Evolutionary conservation across 2,797 vertebrate genomes (phyloP), one percentile per base, ranked within the genome.

Genomic region (Urocyon cinereoargenteus): DNA sequence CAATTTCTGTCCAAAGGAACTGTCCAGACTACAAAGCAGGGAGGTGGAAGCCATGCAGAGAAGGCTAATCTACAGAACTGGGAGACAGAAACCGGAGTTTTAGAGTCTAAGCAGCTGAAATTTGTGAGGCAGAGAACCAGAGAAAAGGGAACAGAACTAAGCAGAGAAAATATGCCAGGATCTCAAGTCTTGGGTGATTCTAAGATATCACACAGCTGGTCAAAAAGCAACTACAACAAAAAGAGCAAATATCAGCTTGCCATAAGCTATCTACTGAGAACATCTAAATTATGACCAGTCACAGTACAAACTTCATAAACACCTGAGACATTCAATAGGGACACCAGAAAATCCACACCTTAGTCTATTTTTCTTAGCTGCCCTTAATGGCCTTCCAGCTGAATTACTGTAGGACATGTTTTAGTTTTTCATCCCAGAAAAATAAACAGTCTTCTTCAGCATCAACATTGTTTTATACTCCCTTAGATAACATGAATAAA

Each of bases 401-500:
- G 73, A 68, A 86, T 40, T 59, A 49, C 5, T 57, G 16, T 21
- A 83, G 26, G 8, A 10, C 9, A 18, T 26, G 2, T 82, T 66
- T 90, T 86, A 66, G n/a, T n/a, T 64, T 72, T 75, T 81, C 40
- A 5, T 82, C 7, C 31, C 21, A 66, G 36, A 91, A 7, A 66
- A 93, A 36, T 45, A 73, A 79, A 12, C 45, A 70, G 6, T 31
- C 14, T 85, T 90, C 19, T 90, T 85, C 51, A 92, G 28, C 61
- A 85, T 55, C 15, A 49, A 61, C 78, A n/a, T 4, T 22, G 45
- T 70, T 55, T 84, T 49, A 19, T 40, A 19, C 21, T 81, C 34
- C 57, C 51, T 82, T 53, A 75, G 5, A 86, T 66, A 96, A 75
- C 86, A 81, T 86, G n/a, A 70, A 78, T 79, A 83, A 31, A 53